Percentiles rank a stretch among this genome's conserved stretches.
Evolutionary conservation across 1,140 invertebrate species (phyloP).

Genomic region (Homarus americanus): DNA sequence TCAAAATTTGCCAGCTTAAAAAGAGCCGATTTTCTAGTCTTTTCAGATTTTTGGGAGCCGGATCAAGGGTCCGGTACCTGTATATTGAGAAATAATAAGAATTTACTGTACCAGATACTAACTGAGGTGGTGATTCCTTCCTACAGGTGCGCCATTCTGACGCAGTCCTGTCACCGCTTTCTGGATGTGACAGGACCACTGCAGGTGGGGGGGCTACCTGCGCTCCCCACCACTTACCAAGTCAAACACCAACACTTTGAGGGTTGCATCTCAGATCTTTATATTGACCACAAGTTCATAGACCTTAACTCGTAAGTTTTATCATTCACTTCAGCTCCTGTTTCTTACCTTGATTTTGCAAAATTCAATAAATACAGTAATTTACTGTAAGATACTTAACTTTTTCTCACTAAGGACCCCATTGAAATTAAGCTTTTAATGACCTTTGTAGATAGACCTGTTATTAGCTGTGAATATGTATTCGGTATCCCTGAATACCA

Average conservation of each 20-base stretch:
- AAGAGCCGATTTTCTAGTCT: no score
- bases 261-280: constrained; percentile 94
- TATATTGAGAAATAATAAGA: no score
- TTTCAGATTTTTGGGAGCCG: no score
- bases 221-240: constrained; percentile 87
- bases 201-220: constrained; percentile 94
- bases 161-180: constrained; percentile 96
- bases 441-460: no score
- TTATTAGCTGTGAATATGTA: no score
- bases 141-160: constrained; percentile 87
- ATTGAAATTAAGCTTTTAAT: no score
- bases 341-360: not conserved
- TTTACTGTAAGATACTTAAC: no score
- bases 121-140: no score
- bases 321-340: not conserved
- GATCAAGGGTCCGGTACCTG: no score
- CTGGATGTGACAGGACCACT: constrained; percentile 96
- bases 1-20: no score
- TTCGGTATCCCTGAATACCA: not conserved
- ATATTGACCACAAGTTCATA: constrained; percentile 91
- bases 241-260: constrained; percentile 90
- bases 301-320: constrained; percentile 89
- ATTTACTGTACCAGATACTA: no score
- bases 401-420: no score
- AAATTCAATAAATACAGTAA: not conserved